A percentile compares a stretch with the other conserved stretches of the same genome.
Evolutionary conservation across 2,888 invertebrate species (phyloP).

Genomic region (Phania funesta): DNA sequence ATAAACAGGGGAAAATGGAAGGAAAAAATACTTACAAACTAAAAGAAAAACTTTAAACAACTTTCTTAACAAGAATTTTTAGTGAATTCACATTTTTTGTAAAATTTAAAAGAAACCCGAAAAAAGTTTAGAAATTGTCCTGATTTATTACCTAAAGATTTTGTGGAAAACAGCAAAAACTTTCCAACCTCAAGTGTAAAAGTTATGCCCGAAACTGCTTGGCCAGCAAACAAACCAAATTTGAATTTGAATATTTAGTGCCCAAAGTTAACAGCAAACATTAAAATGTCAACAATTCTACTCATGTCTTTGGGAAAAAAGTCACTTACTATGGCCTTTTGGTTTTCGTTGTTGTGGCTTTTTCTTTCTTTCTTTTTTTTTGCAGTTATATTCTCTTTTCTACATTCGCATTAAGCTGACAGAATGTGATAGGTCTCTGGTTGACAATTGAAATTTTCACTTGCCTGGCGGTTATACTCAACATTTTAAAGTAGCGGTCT

Average conservation of each 20-base stretch:
- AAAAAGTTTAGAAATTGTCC: too few species aligned
- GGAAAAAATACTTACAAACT: too few species aligned
- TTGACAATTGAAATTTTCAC: slow-evolving; percentile 12
- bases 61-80: too few species aligned
- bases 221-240: not conserved
- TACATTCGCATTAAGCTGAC: too few species aligned
- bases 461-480: not conserved
- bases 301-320: not conserved
- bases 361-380: not conserved
- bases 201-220: not conserved
- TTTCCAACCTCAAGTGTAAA: not conserved
- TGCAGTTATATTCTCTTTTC: not conserved
- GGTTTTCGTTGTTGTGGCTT: not conserved
- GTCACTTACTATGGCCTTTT: not conserved
- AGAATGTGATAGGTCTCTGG: not conserved
- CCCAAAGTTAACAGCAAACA: not conserved
- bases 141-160: too few species aligned
- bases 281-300: not conserved
- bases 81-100: too few species aligned
- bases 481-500: not conserved
- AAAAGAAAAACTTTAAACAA: too few species aligned
- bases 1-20: too few species aligned
- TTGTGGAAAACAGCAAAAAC: not conserved
- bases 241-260: not conserved
- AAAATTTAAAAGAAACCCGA: too few species aligned